Conservation (phyloP, 2,888 invertebrate species). For the Argyresthia goedartella region DNA sequence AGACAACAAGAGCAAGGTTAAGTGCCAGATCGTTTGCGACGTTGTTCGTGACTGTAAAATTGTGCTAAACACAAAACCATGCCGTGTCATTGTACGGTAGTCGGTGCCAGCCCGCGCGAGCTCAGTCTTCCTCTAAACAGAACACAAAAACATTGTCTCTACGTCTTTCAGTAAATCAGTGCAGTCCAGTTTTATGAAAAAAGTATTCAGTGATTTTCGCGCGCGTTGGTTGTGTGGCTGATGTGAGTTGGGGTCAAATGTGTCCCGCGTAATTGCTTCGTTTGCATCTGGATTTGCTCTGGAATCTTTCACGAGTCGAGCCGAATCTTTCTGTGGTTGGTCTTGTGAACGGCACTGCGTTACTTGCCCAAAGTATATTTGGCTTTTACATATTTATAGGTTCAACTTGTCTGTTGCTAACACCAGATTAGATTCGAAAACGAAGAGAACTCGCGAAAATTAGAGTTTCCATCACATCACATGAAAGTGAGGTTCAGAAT, state of each 20-base stretch:
- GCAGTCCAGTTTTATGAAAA: constrained; percentile 9
- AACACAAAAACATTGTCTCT: constrained; percentile 39
- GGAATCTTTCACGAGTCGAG: constrained; percentile 21
- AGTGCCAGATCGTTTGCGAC: too few species aligned
- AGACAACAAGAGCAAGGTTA: too few species aligned
- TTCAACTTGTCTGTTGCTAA: background rate
- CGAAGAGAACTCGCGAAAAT: too few species aligned
- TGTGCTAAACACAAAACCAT: constrained; percentile 45
- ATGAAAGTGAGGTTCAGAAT: too few species aligned
- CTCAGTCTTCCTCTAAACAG: constrained; percentile 44
- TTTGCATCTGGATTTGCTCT: constrained; percentile 11
- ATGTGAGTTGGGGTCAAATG: constrained; percentile 14
- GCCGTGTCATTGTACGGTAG: constrained; percentile 31
- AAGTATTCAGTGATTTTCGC: constrained; percentile 13
- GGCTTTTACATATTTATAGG: background rate
- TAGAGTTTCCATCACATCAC: too few species aligned
- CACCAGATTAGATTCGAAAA: background rate
- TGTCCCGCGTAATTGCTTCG: background rate
- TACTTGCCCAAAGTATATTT: background rate
- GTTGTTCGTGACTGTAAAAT: constrained; percentile 12
- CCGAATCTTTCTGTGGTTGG: background rate
- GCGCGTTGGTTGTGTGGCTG: constrained; percentile 13
- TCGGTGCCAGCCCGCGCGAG: constrained; percentile 31
- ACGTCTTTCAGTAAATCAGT: constrained; percentile 7
- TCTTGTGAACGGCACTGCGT: background rate